Base-by-base conservation (phyloP, 2,113 vertebrate genomes). In the Pseudonaja textilis region DNA sequence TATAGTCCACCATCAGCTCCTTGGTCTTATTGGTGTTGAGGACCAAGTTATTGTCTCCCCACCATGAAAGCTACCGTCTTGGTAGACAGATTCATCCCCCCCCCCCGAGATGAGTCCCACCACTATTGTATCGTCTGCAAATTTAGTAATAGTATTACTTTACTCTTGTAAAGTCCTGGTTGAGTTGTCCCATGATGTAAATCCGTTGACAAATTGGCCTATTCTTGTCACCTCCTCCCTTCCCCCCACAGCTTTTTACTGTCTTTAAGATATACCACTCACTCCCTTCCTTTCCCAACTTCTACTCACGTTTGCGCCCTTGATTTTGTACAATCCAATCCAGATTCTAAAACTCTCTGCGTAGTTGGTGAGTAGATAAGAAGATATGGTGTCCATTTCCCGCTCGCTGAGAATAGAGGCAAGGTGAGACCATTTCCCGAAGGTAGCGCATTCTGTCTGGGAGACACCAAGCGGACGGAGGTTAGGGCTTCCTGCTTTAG, bases 341-440 rank as follows among this genome's bases (percentile, higher is more conserved):
- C 64, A 74, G n/a, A 34, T 0, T 34, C 5, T 74, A 18, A 6
- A 74, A 2, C 0, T 0, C 1, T 18, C 14, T 34, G 0, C 5
- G 0, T 74, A 4, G 4, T 74, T 18, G 4, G n/a, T 74, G 1
- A 34, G 5, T 34, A 74, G 2, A 34, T 0, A 1, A 74, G n/a
- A 74, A 6, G 64, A 6, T 16, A 74, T 6, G 12, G 14, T 5
- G 1, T 34, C 1, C 64, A 74, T 74, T 34, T 74, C 64, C 64
- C n/a, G n/a, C 34, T 34, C 1, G 14, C 0, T 74, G 64, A 74
- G 64, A 14, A 74, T 74, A 14, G 64, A 34, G n/a, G 64, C 64
- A 74, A 74, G 64, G n/a, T 74, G 64, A n/a, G 12, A 1, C 2
- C n/a, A 1, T 3, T n/a, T 34, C 12, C 64, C n/a, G 18, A 6